Percentiles rank a stretch among this genome's conserved stretches.
Conservation (phyloP, 2,888 invertebrate species). For the Phengaris alcon region DNA sequence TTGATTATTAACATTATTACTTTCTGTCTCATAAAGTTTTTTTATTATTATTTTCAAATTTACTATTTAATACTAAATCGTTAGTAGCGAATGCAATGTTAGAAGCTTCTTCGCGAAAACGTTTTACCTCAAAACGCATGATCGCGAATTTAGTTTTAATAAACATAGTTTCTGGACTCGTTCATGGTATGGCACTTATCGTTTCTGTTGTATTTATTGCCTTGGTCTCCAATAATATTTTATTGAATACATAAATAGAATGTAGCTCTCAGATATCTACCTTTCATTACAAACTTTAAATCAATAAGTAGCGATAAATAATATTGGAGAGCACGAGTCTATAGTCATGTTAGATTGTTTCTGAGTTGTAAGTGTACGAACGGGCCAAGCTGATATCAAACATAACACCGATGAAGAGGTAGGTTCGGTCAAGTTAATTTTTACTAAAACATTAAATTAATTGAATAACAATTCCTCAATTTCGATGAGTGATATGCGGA, state of each 20-base stretch:
- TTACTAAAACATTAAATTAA: slow-evolving; percentile 41
- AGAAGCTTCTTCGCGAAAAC: background rate
- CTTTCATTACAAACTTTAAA: slow-evolving; percentile 20
- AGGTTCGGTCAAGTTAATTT: slow-evolving; percentile 66
- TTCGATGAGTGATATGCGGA: slow-evolving; percentile 67
- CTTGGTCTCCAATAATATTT: slow-evolving; percentile 71
- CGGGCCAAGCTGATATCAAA: slow-evolving; percentile 70
- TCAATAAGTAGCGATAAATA: slow-evolving; percentile 52
- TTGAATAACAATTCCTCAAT: slow-evolving; percentile 63
- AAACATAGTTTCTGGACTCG: slow-evolving; percentile 34
- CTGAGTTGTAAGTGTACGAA: slow-evolving; percentile 74
- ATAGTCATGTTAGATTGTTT: slow-evolving; percentile 80
- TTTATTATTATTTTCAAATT: slow-evolving; percentile 15
- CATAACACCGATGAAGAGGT: slow-evolving; percentile 72
- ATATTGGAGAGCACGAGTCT: slow-evolving; percentile 74
- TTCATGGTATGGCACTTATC: slow-evolving; percentile 38
- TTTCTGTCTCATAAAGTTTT: background rate
- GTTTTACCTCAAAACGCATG: slow-evolving; percentile 18
- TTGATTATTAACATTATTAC: slow-evolving; percentile 8
- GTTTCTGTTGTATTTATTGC: slow-evolving; percentile 37
- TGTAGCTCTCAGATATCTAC: slow-evolving; percentile 10
- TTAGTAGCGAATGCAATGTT: background rate
- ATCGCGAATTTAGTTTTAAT: slow-evolving; percentile 20
- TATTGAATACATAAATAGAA: slow-evolving; percentile 19
- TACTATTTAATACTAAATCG: background rate